phyloP scores from a whole-genome alignment of 2,888 invertebrate species.

The Myathropa florea region DNA sequence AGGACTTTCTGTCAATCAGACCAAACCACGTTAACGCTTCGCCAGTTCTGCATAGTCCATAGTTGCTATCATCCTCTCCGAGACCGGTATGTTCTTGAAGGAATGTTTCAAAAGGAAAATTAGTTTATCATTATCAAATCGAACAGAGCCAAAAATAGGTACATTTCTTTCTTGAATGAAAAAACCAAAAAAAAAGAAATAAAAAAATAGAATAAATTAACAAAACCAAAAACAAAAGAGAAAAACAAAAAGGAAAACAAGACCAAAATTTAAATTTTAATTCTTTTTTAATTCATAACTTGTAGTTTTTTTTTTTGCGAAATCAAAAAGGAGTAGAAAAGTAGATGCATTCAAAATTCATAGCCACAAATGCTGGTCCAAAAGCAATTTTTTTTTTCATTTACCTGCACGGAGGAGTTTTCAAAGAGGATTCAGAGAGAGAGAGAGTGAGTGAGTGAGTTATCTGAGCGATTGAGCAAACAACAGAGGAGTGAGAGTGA shows the following conservation, averaged over 20 bases:
- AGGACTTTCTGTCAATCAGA: no score
- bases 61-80: background rate
- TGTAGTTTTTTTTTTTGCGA: slow-evolving; percentile 31
- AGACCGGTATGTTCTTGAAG: background rate
- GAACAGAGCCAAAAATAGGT: slow-evolving; percentile 68
- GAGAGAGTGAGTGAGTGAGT: background rate
- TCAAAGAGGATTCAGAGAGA: slow-evolving; percentile 1
- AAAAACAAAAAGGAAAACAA: background rate
- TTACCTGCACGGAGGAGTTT: slow-evolving; percentile 53
- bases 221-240: background rate
- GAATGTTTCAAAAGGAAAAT: slow-evolving; percentile 3
- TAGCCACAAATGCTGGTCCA: slow-evolving; percentile 67
- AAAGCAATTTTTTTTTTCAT: slow-evolving; percentile 47
- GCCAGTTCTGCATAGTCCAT: background rate
- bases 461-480: no score
- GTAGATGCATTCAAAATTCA: slow-evolving; percentile 61
- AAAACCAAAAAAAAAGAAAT: slow-evolving; percentile 29
- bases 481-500: background rate
- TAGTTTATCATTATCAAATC: slow-evolving; percentile 35
- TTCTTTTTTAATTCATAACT: no score
- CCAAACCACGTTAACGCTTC: no score
- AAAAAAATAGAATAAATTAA: background rate
- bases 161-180: slow-evolving; percentile 22
- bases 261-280: background rate
- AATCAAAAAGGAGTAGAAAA: slow-evolving; percentile 17